Evolutionary conservation across 2,113 vertebrate species (phyloP), one percentile per base, ranked within the genome.

Genomic region (Odontophorus gujanensis): DNA sequence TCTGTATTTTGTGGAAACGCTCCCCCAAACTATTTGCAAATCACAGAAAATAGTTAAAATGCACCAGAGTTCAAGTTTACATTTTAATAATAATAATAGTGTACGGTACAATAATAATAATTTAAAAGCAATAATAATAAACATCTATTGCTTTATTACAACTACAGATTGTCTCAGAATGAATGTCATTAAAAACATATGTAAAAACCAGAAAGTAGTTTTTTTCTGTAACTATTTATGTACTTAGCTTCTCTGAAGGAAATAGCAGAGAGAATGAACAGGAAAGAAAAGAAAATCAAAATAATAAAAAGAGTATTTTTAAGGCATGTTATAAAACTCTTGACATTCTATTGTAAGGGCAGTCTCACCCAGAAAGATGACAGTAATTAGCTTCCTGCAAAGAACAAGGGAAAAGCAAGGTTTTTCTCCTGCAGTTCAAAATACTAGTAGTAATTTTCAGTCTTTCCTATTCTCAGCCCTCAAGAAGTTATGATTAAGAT

Each of bases 1-100:
- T 85, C 65, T 90, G 53, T 1, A 0, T 47, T 88, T 93, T 88
- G 87, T 83, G 38, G 58, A 93, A 86, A 88, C 63, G 55, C 82
- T 32, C 42, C 76, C 85, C 61, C 72, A 50, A 93, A 94, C 94
- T 66, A 63, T 65, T 90, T 90, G 69, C 88, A 93, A 93, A 86
- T 92, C 30, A 82, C 36, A 81, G 55, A 88, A 93, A 94, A 92
- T 43, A 74, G 61, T 86, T 88, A 86, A 96, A 94, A 94, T 55
- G 42, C 65, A 88, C 47, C 59, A 83, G 76, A 90, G 68, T 88
- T 95, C 47, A 91, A 85, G 76, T 90, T 90, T 88, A 78, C 73
- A 93, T 78, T 94, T 96, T 61, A 92, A 83, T 90, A 93, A 87
- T 90, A 93, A 85, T 94, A 93, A 78, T 85, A 94, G 57, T 80